Base-by-base conservation (phyloP, 1,140 invertebrate species). In the Mercenaria mercenaria region DNA sequence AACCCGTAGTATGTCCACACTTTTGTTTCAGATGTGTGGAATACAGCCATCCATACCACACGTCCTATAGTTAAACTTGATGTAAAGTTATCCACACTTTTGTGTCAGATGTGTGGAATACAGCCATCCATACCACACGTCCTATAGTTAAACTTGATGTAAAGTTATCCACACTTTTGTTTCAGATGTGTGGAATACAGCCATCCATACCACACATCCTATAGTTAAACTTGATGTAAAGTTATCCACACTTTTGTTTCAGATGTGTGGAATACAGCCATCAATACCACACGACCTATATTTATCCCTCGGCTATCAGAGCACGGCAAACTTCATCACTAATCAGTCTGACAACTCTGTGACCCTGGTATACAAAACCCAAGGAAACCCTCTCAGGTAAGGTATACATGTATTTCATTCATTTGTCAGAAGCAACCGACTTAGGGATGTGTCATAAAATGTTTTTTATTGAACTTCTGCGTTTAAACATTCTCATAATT, bases 191-290 rank as follows among this genome's bases (percentile, higher is more conserved):
- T 37, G 50, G 29, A 34, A 80, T 80, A 15, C 50, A 80, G 50
- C 77, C 77, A 34, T 80, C 77, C 1, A 18, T 80, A 34, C 77
- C 77, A 37, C 77, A 50, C 39, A 34, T 59, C 29, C 23, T 80
- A 37, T 80, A 80, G 34, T 52, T 59, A 20, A n/a, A n/a, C n/a
- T n/a, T n/a, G n/a, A n/a, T n/a, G n/a, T n/a, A n/a, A n/a, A n/a
- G n/a, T n/a, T n/a, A n/a, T n/a, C n/a, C n/a, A n/a, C n/a, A n/a
- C n/a, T n/a, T 47, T 47, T 59, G 10, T 37, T 80, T 23, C 37
- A 80, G 77, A 18, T 80, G 20, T 80, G 77, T 37, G 50, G 29
- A 34, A 80, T 80, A 15, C 50, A 80, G 50, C 77, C 77, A 34
- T 80, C 77, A 3, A 18, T 80, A 34, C 77, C 77, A 37, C 77